Percentiles rank a stretch among this genome's conserved stretches.
Evolutionary conservation across 2,113 vertebrate genomes (phyloP).

Genomic region (Holacanthus passer): DNA sequence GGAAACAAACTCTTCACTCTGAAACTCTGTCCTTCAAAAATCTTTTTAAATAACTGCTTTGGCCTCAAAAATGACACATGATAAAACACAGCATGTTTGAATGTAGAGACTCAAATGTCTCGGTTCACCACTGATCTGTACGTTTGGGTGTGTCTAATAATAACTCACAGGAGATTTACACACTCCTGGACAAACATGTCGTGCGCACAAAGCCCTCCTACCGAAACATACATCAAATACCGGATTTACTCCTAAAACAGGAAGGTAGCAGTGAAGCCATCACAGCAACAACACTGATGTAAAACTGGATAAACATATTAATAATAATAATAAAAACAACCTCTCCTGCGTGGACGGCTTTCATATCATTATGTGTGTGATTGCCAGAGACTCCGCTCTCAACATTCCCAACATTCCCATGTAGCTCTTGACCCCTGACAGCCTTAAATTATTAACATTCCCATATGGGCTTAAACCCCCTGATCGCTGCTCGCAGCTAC

Average conservation of each 20-base stretch:
- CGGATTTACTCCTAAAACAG: slow-evolving; percentile 38
- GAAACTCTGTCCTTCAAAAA: not conserved
- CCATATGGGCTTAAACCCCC: slow-evolving; percentile 74
- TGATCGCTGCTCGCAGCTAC: slow-evolving; percentile 74
- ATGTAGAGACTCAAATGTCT: not conserved
- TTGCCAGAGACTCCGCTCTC: slow-evolving; percentile 66
- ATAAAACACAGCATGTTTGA: not conserved
- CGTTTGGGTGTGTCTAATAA: slow-evolving; percentile 53
- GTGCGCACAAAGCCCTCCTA: slow-evolving; percentile 35
- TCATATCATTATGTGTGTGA: slow-evolving; percentile 61
- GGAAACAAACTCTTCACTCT: not conserved
- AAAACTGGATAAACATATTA: slow-evolving; percentile 26
- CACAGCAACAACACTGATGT: slow-evolving; percentile 19
- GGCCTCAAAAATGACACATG: slow-evolving; percentile 5
- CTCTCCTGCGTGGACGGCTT: slow-evolving; percentile 33
- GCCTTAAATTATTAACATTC: slow-evolving; percentile 83
- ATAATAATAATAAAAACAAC: slow-evolving; percentile 17
- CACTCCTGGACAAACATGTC: slow-evolving; percentile 52
- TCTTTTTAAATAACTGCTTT: not conserved
- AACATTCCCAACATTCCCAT: slow-evolving; percentile 78
- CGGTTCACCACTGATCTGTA: too few species aligned
- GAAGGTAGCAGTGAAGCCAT: slow-evolving; percentile 28
- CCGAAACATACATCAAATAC: slow-evolving; percentile 37
- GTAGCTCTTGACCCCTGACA: slow-evolving; percentile 77
- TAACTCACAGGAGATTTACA: slow-evolving; percentile 52